These are phyloP conservation scores for Antrozous pallidus DNA, from an alignment of 2,797 vertebrate species.

Conservation along the genomic window DNA sequence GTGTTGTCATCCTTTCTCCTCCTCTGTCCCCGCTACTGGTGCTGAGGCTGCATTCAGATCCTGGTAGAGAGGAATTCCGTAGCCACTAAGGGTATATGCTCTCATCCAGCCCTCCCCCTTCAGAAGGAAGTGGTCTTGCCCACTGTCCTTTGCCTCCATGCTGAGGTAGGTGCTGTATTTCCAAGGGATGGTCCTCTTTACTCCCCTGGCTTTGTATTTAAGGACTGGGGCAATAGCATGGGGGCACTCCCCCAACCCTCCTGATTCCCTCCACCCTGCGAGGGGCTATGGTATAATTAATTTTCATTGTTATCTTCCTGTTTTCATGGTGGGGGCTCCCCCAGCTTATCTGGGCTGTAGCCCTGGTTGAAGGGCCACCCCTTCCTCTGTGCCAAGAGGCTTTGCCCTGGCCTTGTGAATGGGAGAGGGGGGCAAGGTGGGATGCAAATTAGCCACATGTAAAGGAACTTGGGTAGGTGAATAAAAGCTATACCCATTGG, in stretches of 20 bases:
- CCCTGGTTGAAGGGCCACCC: slow-evolving; percentile 24
- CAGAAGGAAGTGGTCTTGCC: slow-evolving; percentile 28
- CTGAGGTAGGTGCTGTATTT: slow-evolving; percentile 75
- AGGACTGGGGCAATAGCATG: slow-evolving; percentile 44
- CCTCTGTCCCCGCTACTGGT: slow-evolving; percentile 34
- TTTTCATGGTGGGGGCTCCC: neutral
- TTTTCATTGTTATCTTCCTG: slow-evolving; percentile 35
- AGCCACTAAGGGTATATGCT: slow-evolving; percentile 24
- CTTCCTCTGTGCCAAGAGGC: slow-evolving; percentile 29
- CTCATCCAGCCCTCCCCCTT: neutral
- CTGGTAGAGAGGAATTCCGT: slow-evolving; percentile 40
- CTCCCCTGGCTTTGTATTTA: slow-evolving; percentile 61
- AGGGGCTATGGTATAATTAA: slow-evolving; percentile 22
- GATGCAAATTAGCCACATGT: slow-evolving; percentile 31
- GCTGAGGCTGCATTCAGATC: slow-evolving; percentile 63
- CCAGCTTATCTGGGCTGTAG: neutral
- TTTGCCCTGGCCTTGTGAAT: slow-evolving; percentile 33
- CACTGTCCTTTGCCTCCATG: slow-evolving; percentile 66
- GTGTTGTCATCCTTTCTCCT: neutral
- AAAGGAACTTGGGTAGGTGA: slow-evolving; percentile 59
- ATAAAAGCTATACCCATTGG: slow-evolving; percentile 65
- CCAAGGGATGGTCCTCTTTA: slow-evolving; percentile 51
- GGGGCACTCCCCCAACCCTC: neutral
- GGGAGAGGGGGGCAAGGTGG: slow-evolving; percentile 36
- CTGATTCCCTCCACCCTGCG: neutral